These are phyloP conservation scores for Eupelmus urozonus DNA, from an alignment of 2,888 invertebrate species.

Conservation along the genomic window DNA sequence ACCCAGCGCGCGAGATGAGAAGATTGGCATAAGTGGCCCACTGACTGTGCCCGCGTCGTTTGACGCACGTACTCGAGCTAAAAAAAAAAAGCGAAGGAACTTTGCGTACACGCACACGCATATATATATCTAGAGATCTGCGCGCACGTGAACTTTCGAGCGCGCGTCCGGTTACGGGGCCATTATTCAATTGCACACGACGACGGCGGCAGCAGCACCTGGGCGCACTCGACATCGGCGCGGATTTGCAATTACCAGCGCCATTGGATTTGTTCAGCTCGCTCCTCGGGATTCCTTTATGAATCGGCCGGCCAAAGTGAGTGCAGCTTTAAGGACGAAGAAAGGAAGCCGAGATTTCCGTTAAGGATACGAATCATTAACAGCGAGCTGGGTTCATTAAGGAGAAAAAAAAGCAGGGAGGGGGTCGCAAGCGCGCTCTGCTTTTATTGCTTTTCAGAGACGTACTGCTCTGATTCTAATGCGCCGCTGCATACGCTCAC, in stretches of 20 bases:
- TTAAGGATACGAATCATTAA: slow-evolving; percentile 60
- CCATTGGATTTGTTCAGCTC: slow-evolving; percentile 60
- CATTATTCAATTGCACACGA: slow-evolving; percentile 39
- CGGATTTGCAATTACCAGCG: slow-evolving; percentile 71
- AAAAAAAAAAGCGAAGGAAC: not conserved
- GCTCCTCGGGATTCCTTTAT: slow-evolving; percentile 62
- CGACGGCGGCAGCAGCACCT: slow-evolving; percentile 66
- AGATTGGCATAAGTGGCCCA: slow-evolving; percentile 58
- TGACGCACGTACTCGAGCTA: slow-evolving; percentile 10
- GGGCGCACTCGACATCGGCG: slow-evolving; percentile 69
- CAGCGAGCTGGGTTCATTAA: slow-evolving; percentile 9
- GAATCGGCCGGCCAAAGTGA: slow-evolving; percentile 54
- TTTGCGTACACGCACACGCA: not conserved
- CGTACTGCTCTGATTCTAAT: slow-evolving; percentile 1
- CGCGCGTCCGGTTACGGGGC: slow-evolving; percentile 37
- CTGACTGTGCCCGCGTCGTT: slow-evolving; percentile 40
- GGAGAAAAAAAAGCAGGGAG: not conserved
- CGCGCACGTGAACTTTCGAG: not conserved
- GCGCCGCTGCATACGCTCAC: not conserved
- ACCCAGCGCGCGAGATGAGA: slow-evolving; percentile 22
- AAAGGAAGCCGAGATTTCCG: slow-evolving; percentile 69
- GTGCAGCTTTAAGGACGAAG: slow-evolving; percentile 53
- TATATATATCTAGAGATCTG: slow-evolving; percentile 21
- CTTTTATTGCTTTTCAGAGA: slow-evolving; percentile 1
- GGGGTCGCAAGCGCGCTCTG: not conserved